Conservation (phyloP, 2,797 vertebrate species). For the Odontamblyopus rebecca region DNA sequence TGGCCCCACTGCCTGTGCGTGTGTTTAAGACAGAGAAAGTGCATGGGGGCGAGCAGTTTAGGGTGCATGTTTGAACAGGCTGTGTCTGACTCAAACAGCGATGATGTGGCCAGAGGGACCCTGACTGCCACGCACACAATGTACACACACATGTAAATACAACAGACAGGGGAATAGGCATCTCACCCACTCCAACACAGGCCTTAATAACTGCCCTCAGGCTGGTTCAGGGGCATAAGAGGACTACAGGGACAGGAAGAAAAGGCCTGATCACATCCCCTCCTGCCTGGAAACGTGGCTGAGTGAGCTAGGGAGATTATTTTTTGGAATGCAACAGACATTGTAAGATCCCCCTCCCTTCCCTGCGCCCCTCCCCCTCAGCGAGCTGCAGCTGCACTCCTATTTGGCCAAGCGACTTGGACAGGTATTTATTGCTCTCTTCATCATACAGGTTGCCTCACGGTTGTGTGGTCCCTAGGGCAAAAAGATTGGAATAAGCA, state of each 20-base stretch:
- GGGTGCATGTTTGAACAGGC: conserved; percentile 79
- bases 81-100: conserved; percentile 73
- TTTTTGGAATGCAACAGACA: conserved; percentile 81
- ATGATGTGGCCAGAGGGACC: conserved; percentile 77
- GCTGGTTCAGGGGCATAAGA: conserved; percentile 72
- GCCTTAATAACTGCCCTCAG: conserved; percentile 73
- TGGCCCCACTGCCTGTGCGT: conserved; percentile 37
- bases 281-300: conserved; percentile 76
- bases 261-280: conserved; percentile 72
- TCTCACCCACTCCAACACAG: conserved; percentile 61
- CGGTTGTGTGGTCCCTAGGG: conserved; percentile 74
- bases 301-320: conserved; percentile 73
- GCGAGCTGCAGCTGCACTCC: conserved; percentile 74
- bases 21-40: conserved; percentile 51
- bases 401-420: conserved; percentile 76
- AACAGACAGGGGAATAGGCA: conserved; percentile 60
- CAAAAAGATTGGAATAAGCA: conserved; percentile 74
- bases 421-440: conserved; percentile 83
- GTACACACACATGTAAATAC: conserved; percentile 55
- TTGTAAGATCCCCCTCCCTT: conserved; percentile 69
- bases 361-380: conserved; percentile 50
- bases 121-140: conserved; percentile 61
- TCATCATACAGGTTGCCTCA: conserved; percentile 75
- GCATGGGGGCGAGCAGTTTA: conserved; percentile 69
- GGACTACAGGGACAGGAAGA: conserved; percentile 68